Evolutionary conservation across 2,113 vertebrate genomes (phyloP), one percentile per base, ranked within the genome.

Genomic region (Tupaia chinensis): DNA sequence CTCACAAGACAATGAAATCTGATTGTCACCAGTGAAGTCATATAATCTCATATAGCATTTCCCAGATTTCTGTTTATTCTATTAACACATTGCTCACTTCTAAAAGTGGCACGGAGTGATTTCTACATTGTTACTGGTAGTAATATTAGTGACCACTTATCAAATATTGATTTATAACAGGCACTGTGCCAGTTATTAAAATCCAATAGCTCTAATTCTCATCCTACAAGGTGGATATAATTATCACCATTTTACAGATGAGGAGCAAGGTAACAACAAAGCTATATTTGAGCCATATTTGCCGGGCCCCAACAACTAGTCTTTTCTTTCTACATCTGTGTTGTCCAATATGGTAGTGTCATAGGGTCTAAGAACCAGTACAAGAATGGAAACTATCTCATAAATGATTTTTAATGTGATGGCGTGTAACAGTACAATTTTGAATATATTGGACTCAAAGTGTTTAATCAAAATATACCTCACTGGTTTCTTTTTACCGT

Each of bases 1-100:
- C 70, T 85, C 60, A 89, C 25, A 63, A 92, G 77, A 87, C 78
- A 92, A 90, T 78, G 44, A 81, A 96, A 93, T 89, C 32, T 87
- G 74, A 73, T 15, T 25, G 68, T 83, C 77, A 97, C 68, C 34
- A 54, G 53, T 89, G 19, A 85, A 32, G 56, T 82, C 65, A 80
- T 70, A 65, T 70, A 53, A 83, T 88, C 82, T 86, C 23, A 94
- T 15, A 77, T 13, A 87, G 68, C 65, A n/a, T 78, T n/a, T 3
- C 86, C 32, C 20, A n/a, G 14, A 86, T n/a, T 69, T 84, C 72
- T 73, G 79, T 81, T 86, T 90, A 92, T 53, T 63, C 20, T 44
- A 61, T 29, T 56, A 88, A 70, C 25, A 87, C 3, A 66, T 9
- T 73, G 82, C 20, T 90, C 78, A 86, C 61, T 77, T 94, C 66